Evolutionary conservation across 2,797 vertebrate species (phyloP).

Genomic region (Alauda arvensis): DNA sequence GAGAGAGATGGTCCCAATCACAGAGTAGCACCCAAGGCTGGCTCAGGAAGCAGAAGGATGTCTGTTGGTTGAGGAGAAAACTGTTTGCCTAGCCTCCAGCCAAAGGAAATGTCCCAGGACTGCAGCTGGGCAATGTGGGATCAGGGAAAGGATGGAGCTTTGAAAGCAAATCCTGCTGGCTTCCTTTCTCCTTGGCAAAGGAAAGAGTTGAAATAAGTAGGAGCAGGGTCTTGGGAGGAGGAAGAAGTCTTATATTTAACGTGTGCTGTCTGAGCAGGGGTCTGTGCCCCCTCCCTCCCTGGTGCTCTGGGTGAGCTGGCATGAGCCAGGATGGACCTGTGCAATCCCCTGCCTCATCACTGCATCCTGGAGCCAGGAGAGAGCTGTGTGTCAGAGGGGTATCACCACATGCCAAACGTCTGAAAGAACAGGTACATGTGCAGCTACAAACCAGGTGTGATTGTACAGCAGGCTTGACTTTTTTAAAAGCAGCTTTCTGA

Average conservation of each 20-base stretch:
- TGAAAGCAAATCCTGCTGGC: slow-evolving; percentile 9
- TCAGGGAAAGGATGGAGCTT: not conserved
- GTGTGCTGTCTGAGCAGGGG: not conserved
- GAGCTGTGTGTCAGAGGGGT: not conserved
- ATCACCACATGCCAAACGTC: not conserved
- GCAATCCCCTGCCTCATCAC: not conserved
- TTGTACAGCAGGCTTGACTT: not conserved
- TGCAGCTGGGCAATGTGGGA: not conserved
- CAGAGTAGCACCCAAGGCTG: slow-evolving; percentile 61
- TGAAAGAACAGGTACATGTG: not conserved
- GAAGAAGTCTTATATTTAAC: not conserved
- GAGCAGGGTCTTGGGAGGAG: not conserved
- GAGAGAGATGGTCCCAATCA: slow-evolving; percentile 32
- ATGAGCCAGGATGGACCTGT: not conserved
- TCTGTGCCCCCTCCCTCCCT: not conserved
- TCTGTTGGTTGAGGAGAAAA: slow-evolving; percentile 50
- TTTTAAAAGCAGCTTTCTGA: not conserved
- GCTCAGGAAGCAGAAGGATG: slow-evolving; percentile 49
- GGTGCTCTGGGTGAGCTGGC: not conserved
- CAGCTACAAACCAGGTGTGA: not conserved
- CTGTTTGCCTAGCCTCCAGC: slow-evolving; percentile 58
- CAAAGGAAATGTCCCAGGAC: slow-evolving; percentile 51
- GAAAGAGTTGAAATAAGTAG: not conserved
- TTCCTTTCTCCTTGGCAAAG: slow-evolving; percentile 5
- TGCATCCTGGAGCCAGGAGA: not conserved